Conservation (phyloP, 2,113 vertebrate genomes). For the Phrynosoma platyrhinos region DNA sequence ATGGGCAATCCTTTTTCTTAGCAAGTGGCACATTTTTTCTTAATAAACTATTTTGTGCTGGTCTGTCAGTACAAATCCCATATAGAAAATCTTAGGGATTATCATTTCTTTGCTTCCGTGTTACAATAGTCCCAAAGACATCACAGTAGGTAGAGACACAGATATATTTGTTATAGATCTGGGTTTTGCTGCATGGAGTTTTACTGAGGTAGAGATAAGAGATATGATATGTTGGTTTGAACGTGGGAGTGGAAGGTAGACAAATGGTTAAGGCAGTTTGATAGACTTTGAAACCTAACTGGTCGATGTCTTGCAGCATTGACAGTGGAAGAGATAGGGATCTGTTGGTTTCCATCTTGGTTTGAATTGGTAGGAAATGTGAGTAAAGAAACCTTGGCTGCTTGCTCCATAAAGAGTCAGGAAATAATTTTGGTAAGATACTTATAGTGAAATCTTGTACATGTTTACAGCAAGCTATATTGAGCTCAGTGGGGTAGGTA, state of each 20-base stretch:
- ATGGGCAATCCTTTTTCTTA: constrained; percentile 14
- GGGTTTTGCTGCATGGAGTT: no score
- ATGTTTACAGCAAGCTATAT: background rate
- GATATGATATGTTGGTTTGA: background rate
- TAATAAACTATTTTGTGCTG: background rate
- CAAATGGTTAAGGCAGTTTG: background rate
- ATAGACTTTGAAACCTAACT: background rate
- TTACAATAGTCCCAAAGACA: background rate
- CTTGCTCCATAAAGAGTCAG: background rate
- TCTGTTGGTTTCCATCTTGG: background rate
- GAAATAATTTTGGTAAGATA: background rate
- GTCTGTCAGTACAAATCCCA: background rate
- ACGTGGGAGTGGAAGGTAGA: background rate
- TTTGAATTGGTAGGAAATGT: background rate
- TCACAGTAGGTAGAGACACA: background rate
- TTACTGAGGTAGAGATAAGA: no score
- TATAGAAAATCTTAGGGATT: background rate
- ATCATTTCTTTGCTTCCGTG: constrained; percentile 21
- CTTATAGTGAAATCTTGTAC: background rate
- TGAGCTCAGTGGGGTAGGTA: background rate
- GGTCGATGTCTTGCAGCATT: background rate
- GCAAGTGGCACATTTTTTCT: no score
- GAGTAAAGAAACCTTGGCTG: background rate
- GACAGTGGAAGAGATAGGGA: background rate
- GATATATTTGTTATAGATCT: no score